Percentiles rank a stretch among this genome's conserved stretches.
Evolutionary conservation across 2,888 invertebrate species (phyloP).

Genomic region (Drosophila tripunctata): DNA sequence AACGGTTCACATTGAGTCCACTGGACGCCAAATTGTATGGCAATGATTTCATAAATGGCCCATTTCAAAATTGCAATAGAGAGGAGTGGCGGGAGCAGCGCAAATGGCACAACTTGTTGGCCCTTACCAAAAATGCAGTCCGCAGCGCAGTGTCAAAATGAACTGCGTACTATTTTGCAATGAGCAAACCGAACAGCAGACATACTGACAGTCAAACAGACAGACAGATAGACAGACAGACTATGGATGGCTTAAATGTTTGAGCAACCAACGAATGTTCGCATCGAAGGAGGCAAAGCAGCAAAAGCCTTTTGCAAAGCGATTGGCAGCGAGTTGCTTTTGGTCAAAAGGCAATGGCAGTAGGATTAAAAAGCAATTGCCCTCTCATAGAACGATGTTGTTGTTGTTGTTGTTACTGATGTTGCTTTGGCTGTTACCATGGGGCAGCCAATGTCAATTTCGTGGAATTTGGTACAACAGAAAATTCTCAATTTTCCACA

Average conservation of each 20-base stretch:
- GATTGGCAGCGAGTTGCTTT: slow-evolving; percentile 38
- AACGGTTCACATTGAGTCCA: slow-evolving; percentile 2
- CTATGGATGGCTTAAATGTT: slow-evolving; percentile 12
- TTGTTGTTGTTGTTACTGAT: slow-evolving; percentile 8
- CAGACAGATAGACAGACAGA: slow-evolving; percentile 11
- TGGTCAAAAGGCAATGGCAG: slow-evolving; percentile 42
- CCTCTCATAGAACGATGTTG: slow-evolving; percentile 8
- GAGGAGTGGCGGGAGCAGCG: not conserved
- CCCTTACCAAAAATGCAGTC: slow-evolving; percentile 43
- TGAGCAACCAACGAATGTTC: slow-evolving; percentile 1
- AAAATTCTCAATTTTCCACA: not conserved
- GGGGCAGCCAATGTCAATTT: slow-evolving; percentile 49
- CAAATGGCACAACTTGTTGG: slow-evolving; percentile 63
- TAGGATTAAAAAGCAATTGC: slow-evolving; percentile 57
- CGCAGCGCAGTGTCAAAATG: slow-evolving; percentile 11
- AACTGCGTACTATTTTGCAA: not conserved
- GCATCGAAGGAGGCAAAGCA: not conserved
- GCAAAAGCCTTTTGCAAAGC: slow-evolving; percentile 32
- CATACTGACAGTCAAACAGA: slow-evolving; percentile 17
- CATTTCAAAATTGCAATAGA: slow-evolving; percentile 33
- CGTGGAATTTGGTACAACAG: slow-evolving; percentile 24
- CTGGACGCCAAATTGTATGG: slow-evolving; percentile 50
- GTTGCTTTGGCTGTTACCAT: slow-evolving; percentile 5
- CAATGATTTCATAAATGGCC: slow-evolving; percentile 62
- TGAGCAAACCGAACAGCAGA: not conserved